These are phyloP conservation scores for Macquaria australasica DNA, from an alignment of 2,113 vertebrate genomes.

Conservation along the genomic window DNA sequence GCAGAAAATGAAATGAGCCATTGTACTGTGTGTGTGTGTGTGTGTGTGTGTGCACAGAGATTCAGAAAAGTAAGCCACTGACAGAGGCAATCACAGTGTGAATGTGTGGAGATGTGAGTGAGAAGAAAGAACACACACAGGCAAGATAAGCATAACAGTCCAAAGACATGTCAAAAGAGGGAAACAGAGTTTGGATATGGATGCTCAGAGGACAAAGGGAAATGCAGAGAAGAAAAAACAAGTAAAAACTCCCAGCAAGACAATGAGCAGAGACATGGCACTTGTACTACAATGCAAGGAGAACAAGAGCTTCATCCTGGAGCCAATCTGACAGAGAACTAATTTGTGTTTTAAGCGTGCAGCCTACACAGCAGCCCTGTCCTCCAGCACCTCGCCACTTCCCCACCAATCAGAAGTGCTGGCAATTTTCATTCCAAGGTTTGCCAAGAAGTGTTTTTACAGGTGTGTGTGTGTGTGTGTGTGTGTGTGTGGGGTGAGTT, in stretches of 20 bases:
- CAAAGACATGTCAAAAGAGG: slow-evolving; percentile 5
- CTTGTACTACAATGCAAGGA: slow-evolving; percentile 22
- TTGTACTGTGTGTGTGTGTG: neutral
- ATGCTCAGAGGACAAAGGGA: neutral
- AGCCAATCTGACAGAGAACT: slow-evolving; percentile 19
- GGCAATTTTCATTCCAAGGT: slow-evolving; percentile 31
- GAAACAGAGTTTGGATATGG: neutral
- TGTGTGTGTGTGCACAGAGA: neutral
- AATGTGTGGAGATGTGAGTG: slow-evolving; percentile 13
- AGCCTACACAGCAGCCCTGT: neutral
- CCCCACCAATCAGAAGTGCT: slow-evolving; percentile 16
- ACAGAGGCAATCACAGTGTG: slow-evolving; percentile 20
- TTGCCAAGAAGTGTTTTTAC: slow-evolving; percentile 37
- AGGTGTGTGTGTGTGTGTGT: neutral
- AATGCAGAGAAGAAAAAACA: neutral
- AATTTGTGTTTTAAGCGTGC: slow-evolving; percentile 37
- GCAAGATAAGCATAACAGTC: slow-evolving; percentile 2
- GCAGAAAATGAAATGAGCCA: slow-evolving; percentile 34
- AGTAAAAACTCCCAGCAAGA: neutral
- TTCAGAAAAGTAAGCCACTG: slow-evolving; percentile 8
- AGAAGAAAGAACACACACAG: neutral
- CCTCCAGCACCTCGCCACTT: slow-evolving; percentile 20
- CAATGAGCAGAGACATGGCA: slow-evolving; percentile 8
- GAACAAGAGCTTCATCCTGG: slow-evolving; percentile 17
- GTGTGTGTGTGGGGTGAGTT: neutral